Evolutionary conservation across 2,797 vertebrate genomes (phyloP).

Genomic region (Enteromius thamalakanensis): DNA sequence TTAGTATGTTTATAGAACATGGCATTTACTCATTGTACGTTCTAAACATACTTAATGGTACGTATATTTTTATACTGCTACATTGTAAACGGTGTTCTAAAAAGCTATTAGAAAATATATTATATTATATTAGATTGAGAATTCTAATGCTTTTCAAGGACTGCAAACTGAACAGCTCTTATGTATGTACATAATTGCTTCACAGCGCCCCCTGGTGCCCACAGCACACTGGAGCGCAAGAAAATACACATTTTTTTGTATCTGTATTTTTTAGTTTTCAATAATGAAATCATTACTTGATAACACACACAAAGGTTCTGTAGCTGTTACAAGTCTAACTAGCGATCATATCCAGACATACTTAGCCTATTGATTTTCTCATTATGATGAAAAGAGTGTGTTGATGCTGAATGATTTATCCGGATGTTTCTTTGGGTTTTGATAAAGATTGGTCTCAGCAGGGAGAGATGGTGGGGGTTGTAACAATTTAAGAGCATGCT

Average conservation of each 20-base stretch:
- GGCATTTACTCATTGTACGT: no score
- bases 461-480: constrained; percentile 20
- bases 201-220: constrained; percentile 25
- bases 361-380: constrained; percentile 7
- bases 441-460: constrained; percentile 29
- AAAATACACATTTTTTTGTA: neutral
- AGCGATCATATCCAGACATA: constrained; percentile 21
- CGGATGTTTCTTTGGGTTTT: constrained; percentile 49
- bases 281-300: neutral
- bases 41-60: no score
- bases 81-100: no score
- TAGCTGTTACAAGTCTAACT: constrained; percentile 4
- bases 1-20: no score
- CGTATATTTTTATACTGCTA: no score
- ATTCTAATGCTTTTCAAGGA: no score
- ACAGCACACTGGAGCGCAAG: neutral
- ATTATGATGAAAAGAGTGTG: constrained; percentile 22
- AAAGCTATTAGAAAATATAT: no score
- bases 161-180: neutral
- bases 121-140: no score
- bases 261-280: neutral
- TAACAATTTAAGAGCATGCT: constrained; percentile 58
- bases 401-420: constrained; percentile 54
- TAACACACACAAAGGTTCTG: neutral
- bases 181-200: neutral